Percentiles rank a stretch among this genome's conserved stretches.
Conservation (phyloP, 2,888 invertebrate genomes). For the Seladonia tumulorum region DNA sequence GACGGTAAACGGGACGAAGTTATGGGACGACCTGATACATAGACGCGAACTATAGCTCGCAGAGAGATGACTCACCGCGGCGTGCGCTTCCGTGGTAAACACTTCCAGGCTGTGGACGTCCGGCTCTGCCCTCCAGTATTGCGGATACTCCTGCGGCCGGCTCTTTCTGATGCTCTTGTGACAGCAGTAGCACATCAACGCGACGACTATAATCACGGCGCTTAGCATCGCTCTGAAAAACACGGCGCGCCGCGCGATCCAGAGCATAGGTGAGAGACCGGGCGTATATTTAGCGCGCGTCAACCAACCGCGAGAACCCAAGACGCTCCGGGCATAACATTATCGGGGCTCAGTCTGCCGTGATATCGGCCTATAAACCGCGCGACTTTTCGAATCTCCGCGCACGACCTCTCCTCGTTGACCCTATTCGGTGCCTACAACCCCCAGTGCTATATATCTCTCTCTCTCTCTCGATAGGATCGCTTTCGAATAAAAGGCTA, state of each 20-base stretch:
- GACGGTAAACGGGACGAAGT: too few relatives aligned
- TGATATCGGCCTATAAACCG: background rate
- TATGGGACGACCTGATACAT: too few relatives aligned
- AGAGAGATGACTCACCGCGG: conserved; percentile 71
- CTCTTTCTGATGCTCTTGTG: conserved; percentile 86
- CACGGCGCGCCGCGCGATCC: conserved; percentile 11
- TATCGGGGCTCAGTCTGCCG: conserved; percentile 5
- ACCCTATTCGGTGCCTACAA: background rate
- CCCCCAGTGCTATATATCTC: background rate
- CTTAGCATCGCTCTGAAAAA: conserved; percentile 90
- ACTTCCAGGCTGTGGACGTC: conserved; percentile 85
- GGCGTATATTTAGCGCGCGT: conserved; percentile 48
- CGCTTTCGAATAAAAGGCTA: too few relatives aligned
- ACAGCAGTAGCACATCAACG: conserved; percentile 91
- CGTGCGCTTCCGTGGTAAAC: conserved; percentile 86
- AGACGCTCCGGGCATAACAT: conserved; percentile 14
- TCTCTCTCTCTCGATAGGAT: background rate
- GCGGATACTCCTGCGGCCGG: conserved; percentile 83
- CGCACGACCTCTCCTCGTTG: background rate
- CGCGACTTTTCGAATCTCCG: background rate
- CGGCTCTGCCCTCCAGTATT: conserved; percentile 85
- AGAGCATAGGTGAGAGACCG: conserved; percentile 30
- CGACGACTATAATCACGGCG: conserved; percentile 90
- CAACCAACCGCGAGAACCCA: conserved; percentile 11
- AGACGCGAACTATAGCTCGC: background rate